A percentile compares a stretch with the other conserved stretches of the same genome.
Conservation (phyloP, 1,140 invertebrate species). For the Brachionus sp. region DNA sequence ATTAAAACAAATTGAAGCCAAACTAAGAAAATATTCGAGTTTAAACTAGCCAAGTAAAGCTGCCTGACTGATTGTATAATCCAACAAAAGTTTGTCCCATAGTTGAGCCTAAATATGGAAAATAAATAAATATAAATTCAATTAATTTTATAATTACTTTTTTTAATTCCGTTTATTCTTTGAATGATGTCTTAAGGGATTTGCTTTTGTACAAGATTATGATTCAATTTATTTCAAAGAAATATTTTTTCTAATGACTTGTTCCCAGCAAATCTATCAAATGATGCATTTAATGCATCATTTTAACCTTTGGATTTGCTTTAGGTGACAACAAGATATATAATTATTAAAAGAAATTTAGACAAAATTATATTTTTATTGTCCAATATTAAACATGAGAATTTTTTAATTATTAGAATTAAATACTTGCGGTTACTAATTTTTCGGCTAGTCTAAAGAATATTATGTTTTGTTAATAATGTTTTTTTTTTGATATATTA, state of each 20-base stretch:
- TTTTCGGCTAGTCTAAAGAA: background rate
- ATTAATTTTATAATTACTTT: slow-evolving; percentile 13
- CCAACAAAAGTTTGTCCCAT: background rate
- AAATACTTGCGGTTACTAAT: background rate
- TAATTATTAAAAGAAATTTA: background rate
- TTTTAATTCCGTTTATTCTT: slow-evolving; percentile 10
- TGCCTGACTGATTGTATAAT: background rate
- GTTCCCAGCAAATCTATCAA: background rate
- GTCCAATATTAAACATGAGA: background rate
- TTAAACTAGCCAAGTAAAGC: background rate
- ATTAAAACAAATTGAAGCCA: slow-evolving; percentile 19
- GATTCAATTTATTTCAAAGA: background rate
- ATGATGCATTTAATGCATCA: background rate
- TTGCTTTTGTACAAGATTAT: slow-evolving; percentile 4
- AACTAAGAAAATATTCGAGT: background rate
- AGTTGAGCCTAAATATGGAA: background rate
- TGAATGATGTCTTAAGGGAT: background rate
- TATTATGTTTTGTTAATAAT: background rate
- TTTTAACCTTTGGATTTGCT: background rate
- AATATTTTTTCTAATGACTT: background rate
- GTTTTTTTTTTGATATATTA: background rate
- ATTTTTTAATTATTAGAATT: background rate
- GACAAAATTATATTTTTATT: background rate
- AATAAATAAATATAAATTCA: background rate
- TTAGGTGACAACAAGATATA: background rate